Base-by-base conservation (phyloP, 2,888 invertebrate species). In the Hermodice carunculata region DNA sequence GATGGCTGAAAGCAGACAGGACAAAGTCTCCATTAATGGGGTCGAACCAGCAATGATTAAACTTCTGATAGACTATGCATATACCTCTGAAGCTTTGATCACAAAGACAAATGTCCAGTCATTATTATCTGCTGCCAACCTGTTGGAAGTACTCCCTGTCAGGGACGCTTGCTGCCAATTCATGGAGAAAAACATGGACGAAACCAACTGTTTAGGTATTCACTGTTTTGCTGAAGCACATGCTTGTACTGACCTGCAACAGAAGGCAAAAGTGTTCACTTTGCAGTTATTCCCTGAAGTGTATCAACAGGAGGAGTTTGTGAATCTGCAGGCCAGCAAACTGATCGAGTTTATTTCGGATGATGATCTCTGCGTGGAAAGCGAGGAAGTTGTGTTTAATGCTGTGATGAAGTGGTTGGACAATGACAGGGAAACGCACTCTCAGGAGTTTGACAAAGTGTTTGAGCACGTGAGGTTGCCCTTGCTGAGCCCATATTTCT, bases 161-260 rank as follows among this genome's bases (percentile, higher is more conserved):
- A 76, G 84, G 48, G 86, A 87, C 64, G 87, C 87, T 5, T 87
- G 87, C 61, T 87, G 87, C 68, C 75, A 75, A 28, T 87, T 86
- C 67, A 75, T 87, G 61, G 84, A 86, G 64, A 75, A 81, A 46
- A 85, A 87, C 73, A 87, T 88, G 85, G 87, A 87, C 70, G 81
- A 83, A 24, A 78, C 80, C 11, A 89, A 89, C 76, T 88, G 88
- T 73, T 76, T 89, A 26, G 88, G 88, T 4, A 87, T 88, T 52
- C 88, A 88, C 78, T 87, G 87, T 68, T 87, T 89, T 75, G 87
- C 88, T 26, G 87, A 88, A 66, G 79, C 86, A 22, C 88, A 88
- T 76, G 84, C 86, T 32, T 88, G 88, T 71, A 78, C 76, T 19
- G 85, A 86, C 40, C 81, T 89, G n/a, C 85, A 85, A 65, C 76